Evolutionary conservation across 1,140 invertebrate species (phyloP).

Genomic region (Drepana arcuata): DNA sequence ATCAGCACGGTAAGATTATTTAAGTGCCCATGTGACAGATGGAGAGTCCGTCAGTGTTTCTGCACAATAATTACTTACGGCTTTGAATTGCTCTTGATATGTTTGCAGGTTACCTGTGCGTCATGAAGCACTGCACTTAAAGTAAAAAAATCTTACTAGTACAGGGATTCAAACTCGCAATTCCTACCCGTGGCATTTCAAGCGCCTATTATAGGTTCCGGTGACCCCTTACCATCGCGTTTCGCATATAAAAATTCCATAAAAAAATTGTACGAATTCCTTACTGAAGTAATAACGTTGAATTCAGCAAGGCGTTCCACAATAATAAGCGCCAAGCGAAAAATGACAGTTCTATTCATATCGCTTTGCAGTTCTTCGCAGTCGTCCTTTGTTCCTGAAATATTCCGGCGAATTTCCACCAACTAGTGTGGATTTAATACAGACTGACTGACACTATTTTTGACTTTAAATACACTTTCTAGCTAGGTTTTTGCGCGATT

Average conservation of each 20-base stretch:
- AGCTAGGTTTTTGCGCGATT: constrained; percentile 20
- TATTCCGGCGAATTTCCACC: constrained; percentile 17
- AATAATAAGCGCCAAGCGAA: too few relatives aligned
- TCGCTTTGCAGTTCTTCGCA: constrained; percentile 1
- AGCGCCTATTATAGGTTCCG: too few relatives aligned
- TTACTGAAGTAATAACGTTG: not conserved
- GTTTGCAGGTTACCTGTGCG: too few relatives aligned
- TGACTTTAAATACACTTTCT: constrained; percentile 38
- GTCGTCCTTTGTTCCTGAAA: constrained; percentile 13
- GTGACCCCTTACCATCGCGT: not conserved
- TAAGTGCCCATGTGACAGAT: too few relatives aligned
- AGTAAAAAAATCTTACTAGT: too few relatives aligned
- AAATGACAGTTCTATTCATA: too few relatives aligned
- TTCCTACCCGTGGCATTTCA: too few relatives aligned
- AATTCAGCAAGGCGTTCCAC: not conserved
- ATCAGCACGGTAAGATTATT: not conserved
- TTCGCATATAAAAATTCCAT: not conserved
- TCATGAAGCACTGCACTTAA: too few relatives aligned
- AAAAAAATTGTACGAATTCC: not conserved
- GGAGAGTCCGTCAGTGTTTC: not conserved
- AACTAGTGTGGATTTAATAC: constrained; percentile 29
- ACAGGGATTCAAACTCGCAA: too few relatives aligned
- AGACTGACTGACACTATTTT: constrained; percentile 26
- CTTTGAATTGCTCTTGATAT: too few relatives aligned
- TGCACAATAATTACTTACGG: too few relatives aligned